Evolutionary conservation across 1,140 invertebrate genomes (phyloP).

Genomic region (Lepidurus apus): DNA sequence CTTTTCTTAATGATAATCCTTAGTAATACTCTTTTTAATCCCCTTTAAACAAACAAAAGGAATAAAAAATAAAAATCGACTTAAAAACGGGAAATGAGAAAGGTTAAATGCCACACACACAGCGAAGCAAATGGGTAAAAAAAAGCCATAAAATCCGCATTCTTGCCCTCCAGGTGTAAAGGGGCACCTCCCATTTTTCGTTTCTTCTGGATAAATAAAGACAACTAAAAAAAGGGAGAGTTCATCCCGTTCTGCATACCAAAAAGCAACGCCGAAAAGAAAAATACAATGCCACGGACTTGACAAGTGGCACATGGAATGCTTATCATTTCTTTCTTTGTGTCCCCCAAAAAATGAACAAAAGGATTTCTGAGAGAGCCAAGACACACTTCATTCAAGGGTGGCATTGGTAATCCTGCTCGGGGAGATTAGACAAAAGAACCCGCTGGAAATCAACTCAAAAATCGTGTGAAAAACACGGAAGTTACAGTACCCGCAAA

Average conservation of each 20-base stretch:
- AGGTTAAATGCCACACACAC: neutral
- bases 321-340: neutral
- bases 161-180: neutral
- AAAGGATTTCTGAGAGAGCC: neutral
- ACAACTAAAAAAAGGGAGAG: neutral
- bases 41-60: neutral
- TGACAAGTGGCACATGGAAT: constrained; percentile 10
- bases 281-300: neutral
- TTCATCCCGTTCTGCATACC: neutral
- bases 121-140: neutral
- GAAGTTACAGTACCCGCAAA: too few species aligned
- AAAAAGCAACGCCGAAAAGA: neutral
- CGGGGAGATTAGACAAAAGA: too few species aligned
- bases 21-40: too few species aligned
- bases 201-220: neutral
- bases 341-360: neutral
- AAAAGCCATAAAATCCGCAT: neutral
- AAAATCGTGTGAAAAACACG: too few species aligned
- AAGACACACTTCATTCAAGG: neutral
- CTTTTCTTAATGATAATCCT: too few species aligned
- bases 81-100: neutral
- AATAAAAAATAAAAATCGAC: neutral
- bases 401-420: too few species aligned
- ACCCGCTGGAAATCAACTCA: too few species aligned
- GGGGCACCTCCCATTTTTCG: neutral